These are phyloP conservation scores for Holocentrus rufus DNA, from an alignment of 2,797 vertebrate species.

Conservation along the genomic window DNA sequence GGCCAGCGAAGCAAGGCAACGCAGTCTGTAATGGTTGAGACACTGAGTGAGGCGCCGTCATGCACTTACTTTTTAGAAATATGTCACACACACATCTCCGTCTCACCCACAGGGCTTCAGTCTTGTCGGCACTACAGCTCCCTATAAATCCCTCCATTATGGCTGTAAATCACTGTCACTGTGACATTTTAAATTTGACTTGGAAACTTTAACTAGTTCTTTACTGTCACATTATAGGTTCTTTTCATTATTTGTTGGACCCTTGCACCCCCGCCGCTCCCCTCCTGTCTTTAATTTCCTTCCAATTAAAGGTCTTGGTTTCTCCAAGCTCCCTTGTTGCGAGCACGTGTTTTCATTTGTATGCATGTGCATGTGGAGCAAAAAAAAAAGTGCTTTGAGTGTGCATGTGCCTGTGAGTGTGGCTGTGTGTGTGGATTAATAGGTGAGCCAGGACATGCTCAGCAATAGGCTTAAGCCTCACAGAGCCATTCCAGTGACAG, in stretches of 20 bases:
- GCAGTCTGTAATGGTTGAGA: not conserved
- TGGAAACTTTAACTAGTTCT: too few relatives aligned
- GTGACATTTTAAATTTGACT: too few relatives aligned
- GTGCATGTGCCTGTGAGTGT: conserved; percentile 9
- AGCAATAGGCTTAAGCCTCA: conserved; percentile 56
- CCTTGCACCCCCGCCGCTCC: too few relatives aligned
- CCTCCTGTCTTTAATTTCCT: too few relatives aligned
- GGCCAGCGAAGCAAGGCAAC: too few relatives aligned
- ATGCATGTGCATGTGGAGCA: not conserved
- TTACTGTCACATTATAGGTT: too few relatives aligned
- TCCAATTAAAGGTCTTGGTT: too few relatives aligned
- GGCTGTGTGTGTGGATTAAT: conserved; percentile 27
- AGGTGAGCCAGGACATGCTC: conserved; percentile 32
- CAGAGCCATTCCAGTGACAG: conserved; percentile 59
- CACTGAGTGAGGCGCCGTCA: too few relatives aligned
- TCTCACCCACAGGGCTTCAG: not conserved
- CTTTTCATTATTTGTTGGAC: too few relatives aligned
- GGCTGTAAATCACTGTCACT: not conserved
- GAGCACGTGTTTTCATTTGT: not conserved
- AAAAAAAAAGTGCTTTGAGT: conserved; percentile 5
- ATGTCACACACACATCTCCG: not conserved
- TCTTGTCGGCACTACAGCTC: not conserved
- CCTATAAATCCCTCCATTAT: not conserved
- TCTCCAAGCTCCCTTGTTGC: not conserved
- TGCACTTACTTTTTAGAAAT: too few relatives aligned